A percentile compares a stretch with the other conserved stretches of the same genome.
Evolutionary conservation across 2,888 invertebrate species (phyloP).

Genomic region (Notodonta dromedarius): DNA sequence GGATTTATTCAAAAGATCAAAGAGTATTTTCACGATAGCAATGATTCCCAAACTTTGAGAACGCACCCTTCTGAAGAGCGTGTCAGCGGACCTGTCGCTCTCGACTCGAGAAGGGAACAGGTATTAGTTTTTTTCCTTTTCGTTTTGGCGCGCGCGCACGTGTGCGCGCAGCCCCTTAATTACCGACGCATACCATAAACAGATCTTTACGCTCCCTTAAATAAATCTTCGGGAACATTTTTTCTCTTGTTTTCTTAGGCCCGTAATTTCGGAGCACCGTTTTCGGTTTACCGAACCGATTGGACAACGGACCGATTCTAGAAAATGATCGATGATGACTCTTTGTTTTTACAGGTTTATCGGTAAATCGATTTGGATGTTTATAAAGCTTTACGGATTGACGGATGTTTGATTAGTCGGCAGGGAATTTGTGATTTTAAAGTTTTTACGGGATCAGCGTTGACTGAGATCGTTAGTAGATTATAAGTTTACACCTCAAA

Average conservation of each 20-base stretch:
- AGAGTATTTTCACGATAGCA: neutral
- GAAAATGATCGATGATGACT: conserved; percentile 73
- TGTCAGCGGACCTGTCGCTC: conserved; percentile 82
- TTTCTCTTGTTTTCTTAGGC: conserved; percentile 79
- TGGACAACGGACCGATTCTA: conserved; percentile 54
- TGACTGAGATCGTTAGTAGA: neutral
- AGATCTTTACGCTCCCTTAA: conserved; percentile 84
- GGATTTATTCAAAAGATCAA: too few relatives aligned
- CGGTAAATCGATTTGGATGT: conserved; percentile 59
- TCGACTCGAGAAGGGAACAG: conserved; percentile 71
- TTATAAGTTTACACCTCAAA: too few relatives aligned
- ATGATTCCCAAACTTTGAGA: conserved; percentile 60
- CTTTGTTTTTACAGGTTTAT: conserved; percentile 78
- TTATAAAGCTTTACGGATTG: conserved; percentile 49
- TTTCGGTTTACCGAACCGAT: conserved; percentile 70
- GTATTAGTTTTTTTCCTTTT: conserved; percentile 76
- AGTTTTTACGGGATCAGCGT: conserved; percentile 18
- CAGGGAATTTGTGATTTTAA: conserved; percentile 26
- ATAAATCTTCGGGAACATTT: conserved; percentile 76
- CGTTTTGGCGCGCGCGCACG: conserved; percentile 80
- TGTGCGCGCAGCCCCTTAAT: conserved; percentile 82
- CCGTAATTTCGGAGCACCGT: conserved; percentile 72
- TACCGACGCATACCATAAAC: conserved; percentile 84
- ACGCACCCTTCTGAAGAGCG: conserved; percentile 58
- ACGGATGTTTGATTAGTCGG: conserved; percentile 45